Evolutionary conservation across 2,888 invertebrate genomes (phyloP).

Genomic region (Lycocerus yunnanus): DNA sequence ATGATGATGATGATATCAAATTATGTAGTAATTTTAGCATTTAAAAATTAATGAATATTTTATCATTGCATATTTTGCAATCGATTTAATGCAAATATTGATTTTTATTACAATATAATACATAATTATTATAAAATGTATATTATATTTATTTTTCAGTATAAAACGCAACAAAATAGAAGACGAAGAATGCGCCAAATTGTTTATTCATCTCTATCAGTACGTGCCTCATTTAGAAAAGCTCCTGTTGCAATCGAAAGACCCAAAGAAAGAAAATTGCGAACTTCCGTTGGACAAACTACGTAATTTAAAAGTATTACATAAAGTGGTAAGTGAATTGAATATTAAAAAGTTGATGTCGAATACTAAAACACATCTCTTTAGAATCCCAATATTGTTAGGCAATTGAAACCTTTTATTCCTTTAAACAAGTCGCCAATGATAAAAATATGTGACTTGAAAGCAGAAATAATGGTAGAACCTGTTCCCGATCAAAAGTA

Average conservation of each 20-base stretch:
- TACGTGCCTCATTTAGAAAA: slow-evolving; percentile 75
- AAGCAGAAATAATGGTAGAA: neutral
- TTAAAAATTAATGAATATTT: too few relatives aligned
- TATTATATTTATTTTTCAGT: neutral
- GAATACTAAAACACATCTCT: neutral
- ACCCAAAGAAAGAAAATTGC: slow-evolving; percentile 56
- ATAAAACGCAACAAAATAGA: slow-evolving; percentile 42
- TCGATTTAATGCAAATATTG: neutral
- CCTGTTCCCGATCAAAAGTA: slow-evolving; percentile 4
- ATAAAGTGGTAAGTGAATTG: slow-evolving; percentile 64
- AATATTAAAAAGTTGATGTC: neutral
- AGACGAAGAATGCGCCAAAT: slow-evolving; percentile 62
- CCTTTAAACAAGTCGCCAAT: neutral
- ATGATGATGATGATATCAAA: too few relatives aligned
- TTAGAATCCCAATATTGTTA: neutral
- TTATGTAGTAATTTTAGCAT: neutral
- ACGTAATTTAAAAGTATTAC: slow-evolving; percentile 67
- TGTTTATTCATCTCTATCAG: slow-evolving; percentile 69
- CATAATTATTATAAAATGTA: too few relatives aligned
- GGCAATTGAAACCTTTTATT: neutral
- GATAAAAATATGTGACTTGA: slow-evolving; percentile 12
- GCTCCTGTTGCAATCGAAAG: slow-evolving; percentile 69
- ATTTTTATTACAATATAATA: too few relatives aligned
- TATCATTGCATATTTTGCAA: too few relatives aligned
- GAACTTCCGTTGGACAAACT: slow-evolving; percentile 68